These are phyloP conservation scores for Candoia aspera DNA, from an alignment of 2,113 vertebrate species.

Conservation along the genomic window DNA sequence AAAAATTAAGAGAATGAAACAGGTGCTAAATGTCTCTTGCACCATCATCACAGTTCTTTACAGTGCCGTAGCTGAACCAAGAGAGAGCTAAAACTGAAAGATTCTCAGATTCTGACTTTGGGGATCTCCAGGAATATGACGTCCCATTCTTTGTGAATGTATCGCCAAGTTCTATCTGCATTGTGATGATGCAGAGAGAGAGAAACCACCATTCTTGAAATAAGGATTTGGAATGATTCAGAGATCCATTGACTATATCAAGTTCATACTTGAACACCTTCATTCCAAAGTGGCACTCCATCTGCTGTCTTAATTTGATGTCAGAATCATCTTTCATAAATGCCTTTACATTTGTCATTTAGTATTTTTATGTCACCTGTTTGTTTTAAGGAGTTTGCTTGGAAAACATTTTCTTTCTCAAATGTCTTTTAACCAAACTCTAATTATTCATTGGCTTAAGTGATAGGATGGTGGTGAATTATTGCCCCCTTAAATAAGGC, in stretches of 20 bases:
- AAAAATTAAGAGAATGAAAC: background rate
- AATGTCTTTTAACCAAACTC: background rate
- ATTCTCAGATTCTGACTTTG: background rate
- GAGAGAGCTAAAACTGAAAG: background rate
- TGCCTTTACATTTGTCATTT: background rate
- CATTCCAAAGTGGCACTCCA: background rate
- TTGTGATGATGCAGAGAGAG: background rate
- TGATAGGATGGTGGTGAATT: background rate
- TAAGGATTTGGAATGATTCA: background rate
- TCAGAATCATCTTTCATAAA: background rate
- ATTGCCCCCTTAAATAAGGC: background rate
- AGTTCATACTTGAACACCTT: background rate
- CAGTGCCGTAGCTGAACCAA: background rate
- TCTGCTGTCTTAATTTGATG: conserved; percentile 3
- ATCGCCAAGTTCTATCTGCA: background rate
- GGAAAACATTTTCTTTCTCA: background rate
- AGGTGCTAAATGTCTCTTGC: background rate
- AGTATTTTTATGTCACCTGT: background rate
- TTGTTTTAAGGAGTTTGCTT: background rate
- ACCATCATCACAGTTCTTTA: background rate
- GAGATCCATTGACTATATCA: background rate
- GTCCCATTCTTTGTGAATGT: background rate
- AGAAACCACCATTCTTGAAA: background rate
- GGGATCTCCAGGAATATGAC: background rate
- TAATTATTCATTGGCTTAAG: background rate